phyloP scores from a whole-genome alignment of 1,140 invertebrate genomes.

The Atta colombica region DNA sequence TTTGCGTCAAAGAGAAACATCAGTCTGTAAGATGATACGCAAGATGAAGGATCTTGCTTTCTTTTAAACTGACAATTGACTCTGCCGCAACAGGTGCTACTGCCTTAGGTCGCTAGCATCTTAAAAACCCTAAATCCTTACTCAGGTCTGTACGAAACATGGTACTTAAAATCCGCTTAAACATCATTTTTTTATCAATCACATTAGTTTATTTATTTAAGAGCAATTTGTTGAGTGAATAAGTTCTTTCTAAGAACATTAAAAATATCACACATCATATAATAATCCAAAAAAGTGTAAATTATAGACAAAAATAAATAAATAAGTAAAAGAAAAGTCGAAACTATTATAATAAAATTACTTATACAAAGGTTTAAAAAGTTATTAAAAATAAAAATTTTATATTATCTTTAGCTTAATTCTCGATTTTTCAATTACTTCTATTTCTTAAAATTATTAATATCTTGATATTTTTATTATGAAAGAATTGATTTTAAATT shows the following conservation, averaged over 20 bases:
- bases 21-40: slow-evolving; percentile 46
- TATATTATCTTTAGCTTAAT: neutral
- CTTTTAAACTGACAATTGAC: slow-evolving; percentile 35
- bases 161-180: slow-evolving; percentile 36
- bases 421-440: neutral
- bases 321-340: neutral
- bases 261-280: neutral
- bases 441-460: neutral
- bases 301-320: slow-evolving; percentile 5
- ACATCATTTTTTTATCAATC: slow-evolving; percentile 13
- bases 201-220: slow-evolving; percentile 20
- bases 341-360: neutral
- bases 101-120: slow-evolving; percentile 6
- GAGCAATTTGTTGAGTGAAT: neutral
- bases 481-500: neutral
- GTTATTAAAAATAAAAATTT: neutral
- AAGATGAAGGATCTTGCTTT: slow-evolving; percentile 52
- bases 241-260: neutral
- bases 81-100: slow-evolving; percentile 70
- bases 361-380: neutral
- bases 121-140: slow-evolving; percentile 69
- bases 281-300: neutral
- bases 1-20: neutral
- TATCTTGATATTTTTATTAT: neutral
- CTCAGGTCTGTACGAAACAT: slow-evolving; percentile 27